Evolutionary conservation across 2,797 vertebrate species (phyloP).

Genomic region (Bradypodion ventrale): DNA sequence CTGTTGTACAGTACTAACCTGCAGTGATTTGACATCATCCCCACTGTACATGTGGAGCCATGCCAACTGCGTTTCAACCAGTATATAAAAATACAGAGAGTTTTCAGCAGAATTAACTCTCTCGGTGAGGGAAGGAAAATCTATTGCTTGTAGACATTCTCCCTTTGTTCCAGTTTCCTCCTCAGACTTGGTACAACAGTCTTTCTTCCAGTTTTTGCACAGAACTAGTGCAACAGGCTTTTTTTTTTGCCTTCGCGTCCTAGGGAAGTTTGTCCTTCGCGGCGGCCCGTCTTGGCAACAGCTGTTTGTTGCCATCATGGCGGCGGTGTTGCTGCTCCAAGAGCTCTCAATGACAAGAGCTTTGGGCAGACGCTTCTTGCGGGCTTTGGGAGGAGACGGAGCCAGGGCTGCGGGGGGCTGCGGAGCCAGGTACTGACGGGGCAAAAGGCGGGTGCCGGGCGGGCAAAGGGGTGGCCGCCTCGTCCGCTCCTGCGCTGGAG

Average conservation of each 20-base stretch:
- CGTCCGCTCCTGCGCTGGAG: background rate
- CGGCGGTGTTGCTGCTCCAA: slow-evolving; percentile 44
- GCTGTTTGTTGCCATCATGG: slow-evolving; percentile 49
- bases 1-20: no score
- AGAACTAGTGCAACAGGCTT: no score
- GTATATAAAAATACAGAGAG: no score
- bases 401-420: slow-evolving; percentile 12
- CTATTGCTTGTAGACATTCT: no score
- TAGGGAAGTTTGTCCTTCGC: slow-evolving; percentile 64
- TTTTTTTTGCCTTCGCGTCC: slow-evolving; percentile 26
- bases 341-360: slow-evolving; percentile 74
- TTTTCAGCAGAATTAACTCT: no score
- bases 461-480: rapidly evolving
- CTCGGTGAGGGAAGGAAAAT: no score
- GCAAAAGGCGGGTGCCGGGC: background rate
- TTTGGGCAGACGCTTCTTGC: slow-evolving; percentile 51
- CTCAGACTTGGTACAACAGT: no score
- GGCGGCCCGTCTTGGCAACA: slow-evolving; percentile 50
- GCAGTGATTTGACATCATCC: no score
- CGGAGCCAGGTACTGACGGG: slow-evolving; percentile 65
- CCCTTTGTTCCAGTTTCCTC: no score
- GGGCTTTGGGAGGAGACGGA: slow-evolving; percentile 26
- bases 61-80: no score
- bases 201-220: no score
- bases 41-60: no score